A percentile compares a stretch with the other conserved stretches of the same genome.
phyloP scores from a whole-genome alignment of 2,888 invertebrate species.

The Megaustenia siamemsis region DNA sequence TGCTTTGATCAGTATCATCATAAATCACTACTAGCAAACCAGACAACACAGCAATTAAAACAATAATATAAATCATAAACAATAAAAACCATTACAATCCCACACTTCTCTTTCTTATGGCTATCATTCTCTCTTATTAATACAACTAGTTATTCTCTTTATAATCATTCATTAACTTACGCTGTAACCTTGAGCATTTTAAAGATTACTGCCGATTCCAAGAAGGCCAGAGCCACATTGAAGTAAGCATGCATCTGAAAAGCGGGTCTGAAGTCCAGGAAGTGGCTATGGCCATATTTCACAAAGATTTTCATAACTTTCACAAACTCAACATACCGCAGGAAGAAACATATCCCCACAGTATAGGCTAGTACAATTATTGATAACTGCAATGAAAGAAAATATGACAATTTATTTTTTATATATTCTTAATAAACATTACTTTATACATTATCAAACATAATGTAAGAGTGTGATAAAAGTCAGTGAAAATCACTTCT shows the following conservation, averaged over 20 bases:
- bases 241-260: not conserved
- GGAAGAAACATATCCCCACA: not conserved
- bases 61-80: no score
- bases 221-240: not conserved
- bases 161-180: conserved; percentile 40
- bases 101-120: no score
- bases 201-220: conserved; percentile 20
- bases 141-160: no score
- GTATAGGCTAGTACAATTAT: not conserved
- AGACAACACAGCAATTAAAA: no score
- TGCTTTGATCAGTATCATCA: no score
- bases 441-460: not conserved
- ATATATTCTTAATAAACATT: not conserved
- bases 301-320: not conserved
- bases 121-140: no score
- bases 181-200: conserved; percentile 43
- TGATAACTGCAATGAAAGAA: not conserved
- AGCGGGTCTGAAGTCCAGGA: conserved; percentile 31
- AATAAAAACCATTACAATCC: no score
- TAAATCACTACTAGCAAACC: no score
- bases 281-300: conserved; percentile 19
- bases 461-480: not conserved
- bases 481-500: no score
- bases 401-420: not conserved
- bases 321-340: not conserved